Conservation (phyloP, 2,888 invertebrate genomes). For the Brenthis ino region DNA sequence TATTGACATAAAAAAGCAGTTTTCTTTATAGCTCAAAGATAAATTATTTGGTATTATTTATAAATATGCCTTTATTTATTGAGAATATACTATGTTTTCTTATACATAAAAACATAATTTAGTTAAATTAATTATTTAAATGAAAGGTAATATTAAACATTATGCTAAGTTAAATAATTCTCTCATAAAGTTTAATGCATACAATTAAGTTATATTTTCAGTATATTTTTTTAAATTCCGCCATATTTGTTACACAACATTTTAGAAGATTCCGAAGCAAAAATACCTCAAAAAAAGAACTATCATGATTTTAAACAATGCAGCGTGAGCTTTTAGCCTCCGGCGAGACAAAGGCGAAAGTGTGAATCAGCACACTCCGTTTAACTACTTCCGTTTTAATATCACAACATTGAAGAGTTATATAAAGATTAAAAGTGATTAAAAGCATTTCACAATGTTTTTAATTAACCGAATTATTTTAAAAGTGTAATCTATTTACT, state of each 20-base stretch:
- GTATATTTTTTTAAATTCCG: not conserved
- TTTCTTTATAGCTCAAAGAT: constrained; percentile 1
- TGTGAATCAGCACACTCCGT: constrained; percentile 21
- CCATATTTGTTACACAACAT: constrained; percentile 5
- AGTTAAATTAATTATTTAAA: too few relatives aligned
- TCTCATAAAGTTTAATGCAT: too few relatives aligned
- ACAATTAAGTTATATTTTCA: not conserved
- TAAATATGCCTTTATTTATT: not conserved
- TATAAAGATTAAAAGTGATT: constrained; percentile 3
- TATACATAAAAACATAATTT: too few relatives aligned
- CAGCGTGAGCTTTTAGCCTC: constrained; percentile 18
- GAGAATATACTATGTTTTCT: too few relatives aligned
- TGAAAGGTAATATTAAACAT: too few relatives aligned
- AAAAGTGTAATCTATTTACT: not conserved
- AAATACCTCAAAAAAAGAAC: constrained; percentile 12
- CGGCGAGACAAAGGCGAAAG: constrained; percentile 7
- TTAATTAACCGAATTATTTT: not conserved
- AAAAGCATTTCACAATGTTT: not conserved
- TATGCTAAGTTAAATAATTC: too few relatives aligned
- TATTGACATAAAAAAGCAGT: constrained; percentile 14
- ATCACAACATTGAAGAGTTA: constrained; percentile 1
- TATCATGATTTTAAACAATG: constrained; percentile 22
- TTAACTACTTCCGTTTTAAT: constrained; percentile 16
- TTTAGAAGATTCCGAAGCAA: not conserved
- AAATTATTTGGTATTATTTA: not conserved